Base-by-base conservation (phyloP, 2,113 vertebrate species). In the Nesoenas mayeri region DNA sequence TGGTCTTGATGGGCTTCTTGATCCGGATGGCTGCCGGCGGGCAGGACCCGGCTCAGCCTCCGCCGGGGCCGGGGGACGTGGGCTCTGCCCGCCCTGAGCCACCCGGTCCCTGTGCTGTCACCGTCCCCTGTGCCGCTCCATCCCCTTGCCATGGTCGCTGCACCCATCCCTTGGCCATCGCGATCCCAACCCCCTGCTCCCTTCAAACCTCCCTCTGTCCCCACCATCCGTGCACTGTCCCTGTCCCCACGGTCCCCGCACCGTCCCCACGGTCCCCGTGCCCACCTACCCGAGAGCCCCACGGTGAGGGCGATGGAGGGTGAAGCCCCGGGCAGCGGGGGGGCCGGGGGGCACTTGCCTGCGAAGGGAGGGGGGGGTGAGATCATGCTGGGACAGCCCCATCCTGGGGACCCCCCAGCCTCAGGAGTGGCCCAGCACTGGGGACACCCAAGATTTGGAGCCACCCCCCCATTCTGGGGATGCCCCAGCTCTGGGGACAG, bases 1-100 rank as follows among this genome's bases (percentile, higher is more conserved):
- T 99, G 66, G 99, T 99, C 98, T 99, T 99, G 95, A 99, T 99
- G 31, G 99, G 99, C 61, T 99, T 99, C 98, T 99, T 99, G 95
- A 99, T 99, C n/a, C 99, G 98, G 96, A 99, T 99, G 22, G 99
- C 99, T 99, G 95, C 80, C 96, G 44, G 90, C 11, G 2, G 36
- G 29, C 12, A 29, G 79, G 42, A 36, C 22, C 12, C 4, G 1
- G 80, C 62, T 92, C 77, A 91, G 87, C 21, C 15, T 24, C 24
- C 15, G 3, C 54, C 4, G 0, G 48, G 64, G 6, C 38, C 7
- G 0, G 4, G 36, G 58, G 13, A 54, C 1, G 1, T 0, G 1
- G 18, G 28, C 73, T 26, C 24, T 17, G 38, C 72, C 72, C 73
- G 14, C 36, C 78, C 77, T 7, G 31, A 51, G 50, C 70, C 85